Evolutionary conservation across 2,113 vertebrate species (phyloP), one percentile per base, ranked within the genome.

Genomic region (Silurus asotus): DNA sequence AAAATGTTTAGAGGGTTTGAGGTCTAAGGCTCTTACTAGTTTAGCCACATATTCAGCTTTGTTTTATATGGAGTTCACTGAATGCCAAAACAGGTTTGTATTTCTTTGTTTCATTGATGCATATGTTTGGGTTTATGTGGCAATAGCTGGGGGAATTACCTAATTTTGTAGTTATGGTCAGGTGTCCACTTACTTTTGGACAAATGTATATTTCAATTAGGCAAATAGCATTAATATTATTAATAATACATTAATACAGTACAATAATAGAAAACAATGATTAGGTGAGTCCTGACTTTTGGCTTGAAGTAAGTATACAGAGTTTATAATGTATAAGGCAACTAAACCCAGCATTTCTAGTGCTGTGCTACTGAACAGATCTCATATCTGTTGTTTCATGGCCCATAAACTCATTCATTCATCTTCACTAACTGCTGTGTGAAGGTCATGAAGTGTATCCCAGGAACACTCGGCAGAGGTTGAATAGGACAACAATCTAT

Each of bases 371-470:
- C 72, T n/a, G 49, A 37, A 25, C 53, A 58, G 8, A 13, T n/a
- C 70, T 74, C 48, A 74, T 19, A 51, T 20, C 45, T 74, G 70
- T 74, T 49, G 70, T 51, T 37, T 58, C 53, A 78, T 77, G 75
- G 53, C 14, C 75, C 75, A 77, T 28, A 56, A 77, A 56, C n/a
- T 56, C 51, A 56, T 74, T 74, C 45, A 74, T 77, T 77, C 75
- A 77, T 56, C n/a, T 70, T 70, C 67, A 70, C 11, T 37, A 70
- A 70, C 28, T 37, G 65, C 25, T 28, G 55, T n/a, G 19, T 77
- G 14, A 28, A 77, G 51, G 75, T 77, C 45, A 3, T 20, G 70
- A 19, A 62, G 45, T 8, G 45, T 74, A 49, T 74, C 70, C 70
- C 70, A 49, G 45, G 8, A 49, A 74, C 70, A 74, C 70, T 49